Evolutionary conservation across 2,888 invertebrate genomes (phyloP), one percentile per base, ranked within the genome.

Genomic region (Brachypalpus laphriformis): DNA sequence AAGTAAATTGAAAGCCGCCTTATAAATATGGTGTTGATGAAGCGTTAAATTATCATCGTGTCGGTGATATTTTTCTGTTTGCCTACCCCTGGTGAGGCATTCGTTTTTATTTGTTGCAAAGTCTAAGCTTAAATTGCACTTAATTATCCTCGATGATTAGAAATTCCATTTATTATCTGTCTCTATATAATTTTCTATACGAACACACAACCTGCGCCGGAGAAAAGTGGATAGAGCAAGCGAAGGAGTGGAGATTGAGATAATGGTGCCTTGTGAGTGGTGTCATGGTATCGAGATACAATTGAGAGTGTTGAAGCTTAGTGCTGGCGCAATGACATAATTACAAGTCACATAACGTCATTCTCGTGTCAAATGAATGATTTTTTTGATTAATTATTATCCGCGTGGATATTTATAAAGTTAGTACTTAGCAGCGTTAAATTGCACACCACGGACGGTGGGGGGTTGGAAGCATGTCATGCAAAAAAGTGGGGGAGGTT

Each of bases 271-370:
- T 57, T 57, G 37, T 61, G 37, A 49, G 4, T 54, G 45, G 42
- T 45, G 56, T 61, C 70, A 78, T 65, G 18, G 42, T 37, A 77
- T 82, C 77, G 71, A 54, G 45, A 77, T 77, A 56, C 59, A 72
- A 82, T 77, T 59, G 54, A 77, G 68, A 65, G 70, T 75, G 82
- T 74, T 74, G 82, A 83, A 78, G 68, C 20, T 54, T 72, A 63
- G 63, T 74, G 72, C 42, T 74, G 42, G 51, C 65, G 34, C 68
- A 83, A 83, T 83, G 83, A 83, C 83, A 83, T 83, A 83, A 83
- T 83, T 83, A 74, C 63, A 78, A 80, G 83, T 83, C 37, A 54
- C 11, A 51, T 76, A 76, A 22, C 66, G 66, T 76, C 66, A 68
- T 68, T 77, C 51, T 54, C 51, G 51, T 34, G 28, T 51, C 49